Evolutionary conservation across 2,113 vertebrate genomes (phyloP).

Genomic region (Calypte anna): DNA sequence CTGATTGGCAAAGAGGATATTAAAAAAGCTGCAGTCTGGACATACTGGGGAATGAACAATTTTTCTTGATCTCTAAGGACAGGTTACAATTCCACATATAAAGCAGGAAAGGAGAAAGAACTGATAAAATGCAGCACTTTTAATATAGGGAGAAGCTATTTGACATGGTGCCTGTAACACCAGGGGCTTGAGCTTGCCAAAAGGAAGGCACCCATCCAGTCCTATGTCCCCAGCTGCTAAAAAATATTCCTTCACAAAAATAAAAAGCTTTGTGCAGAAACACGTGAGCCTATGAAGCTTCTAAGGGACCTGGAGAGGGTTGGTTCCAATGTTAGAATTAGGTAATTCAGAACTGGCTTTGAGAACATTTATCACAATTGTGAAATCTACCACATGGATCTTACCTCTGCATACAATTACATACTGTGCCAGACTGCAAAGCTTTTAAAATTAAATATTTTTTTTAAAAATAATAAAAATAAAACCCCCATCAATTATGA

Average conservation of each 20-base stretch:
- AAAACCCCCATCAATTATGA: no score
- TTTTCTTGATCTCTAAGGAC: background rate
- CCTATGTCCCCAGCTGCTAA: background rate
- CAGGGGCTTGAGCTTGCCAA: background rate
- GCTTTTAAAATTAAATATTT: background rate
- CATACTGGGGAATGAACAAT: background rate
- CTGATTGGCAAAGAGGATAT: background rate
- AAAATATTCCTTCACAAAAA: background rate
- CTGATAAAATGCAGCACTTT: background rate
- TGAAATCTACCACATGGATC: background rate
- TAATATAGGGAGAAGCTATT: background rate
- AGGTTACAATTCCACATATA: background rate
- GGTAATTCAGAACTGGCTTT: background rate
- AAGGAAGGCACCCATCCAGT: background rate
- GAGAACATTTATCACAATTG: slow-evolving; percentile 9
- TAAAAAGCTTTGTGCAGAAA: background rate
- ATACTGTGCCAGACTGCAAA: background rate
- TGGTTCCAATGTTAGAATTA: background rate
- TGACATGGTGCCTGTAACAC: background rate
- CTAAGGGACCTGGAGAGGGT: background rate
- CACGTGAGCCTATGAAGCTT: background rate
- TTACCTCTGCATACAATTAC: background rate
- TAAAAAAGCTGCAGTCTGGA: background rate
- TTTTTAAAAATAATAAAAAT: background rate
- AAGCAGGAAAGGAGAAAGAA: background rate